A percentile compares a stretch with the other conserved stretches of the same genome.
Conservation (phyloP, 2,113 vertebrate species). For the Pampusana beccarii region DNA sequence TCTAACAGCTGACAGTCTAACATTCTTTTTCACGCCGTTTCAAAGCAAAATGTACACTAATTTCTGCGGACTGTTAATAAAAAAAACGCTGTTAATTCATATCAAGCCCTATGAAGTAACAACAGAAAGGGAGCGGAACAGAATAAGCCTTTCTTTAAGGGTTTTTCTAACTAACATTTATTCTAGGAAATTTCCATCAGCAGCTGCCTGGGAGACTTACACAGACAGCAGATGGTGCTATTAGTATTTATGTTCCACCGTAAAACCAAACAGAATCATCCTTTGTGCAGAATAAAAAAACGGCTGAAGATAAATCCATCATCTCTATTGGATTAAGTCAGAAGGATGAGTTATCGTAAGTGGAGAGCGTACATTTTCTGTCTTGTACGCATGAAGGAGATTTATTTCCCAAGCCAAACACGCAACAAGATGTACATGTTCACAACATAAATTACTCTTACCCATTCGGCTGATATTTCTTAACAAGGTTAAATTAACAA, state of each 20-base stretch:
- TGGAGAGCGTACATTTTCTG: not conserved
- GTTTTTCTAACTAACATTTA: not conserved
- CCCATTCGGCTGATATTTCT: not conserved
- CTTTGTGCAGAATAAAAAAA: not conserved
- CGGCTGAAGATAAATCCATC: not conserved
- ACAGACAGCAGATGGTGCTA: constrained; percentile 45
- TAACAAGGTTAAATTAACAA: constrained; percentile 1
- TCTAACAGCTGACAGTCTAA: not conserved
- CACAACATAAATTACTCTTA: not conserved
- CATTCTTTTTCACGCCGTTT: not conserved
- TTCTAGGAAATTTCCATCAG: not conserved
- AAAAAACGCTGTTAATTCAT: not conserved
- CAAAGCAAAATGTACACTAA: not conserved
- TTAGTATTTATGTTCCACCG: not conserved
- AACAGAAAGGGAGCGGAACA: not conserved
- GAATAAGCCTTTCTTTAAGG: not conserved
- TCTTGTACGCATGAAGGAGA: not conserved
- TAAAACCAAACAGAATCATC: not conserved
- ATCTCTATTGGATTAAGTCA: not conserved
- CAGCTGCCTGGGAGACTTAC: not conserved
- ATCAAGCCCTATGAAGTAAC: not conserved
- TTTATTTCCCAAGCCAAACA: not conserved
- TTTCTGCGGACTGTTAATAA: not conserved
- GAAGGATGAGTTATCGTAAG: not conserved
- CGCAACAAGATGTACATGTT: not conserved